Evolutionary conservation across 2,113 vertebrate genomes (phyloP).

Genomic region (Protobothrops flavoviridis): DNA sequence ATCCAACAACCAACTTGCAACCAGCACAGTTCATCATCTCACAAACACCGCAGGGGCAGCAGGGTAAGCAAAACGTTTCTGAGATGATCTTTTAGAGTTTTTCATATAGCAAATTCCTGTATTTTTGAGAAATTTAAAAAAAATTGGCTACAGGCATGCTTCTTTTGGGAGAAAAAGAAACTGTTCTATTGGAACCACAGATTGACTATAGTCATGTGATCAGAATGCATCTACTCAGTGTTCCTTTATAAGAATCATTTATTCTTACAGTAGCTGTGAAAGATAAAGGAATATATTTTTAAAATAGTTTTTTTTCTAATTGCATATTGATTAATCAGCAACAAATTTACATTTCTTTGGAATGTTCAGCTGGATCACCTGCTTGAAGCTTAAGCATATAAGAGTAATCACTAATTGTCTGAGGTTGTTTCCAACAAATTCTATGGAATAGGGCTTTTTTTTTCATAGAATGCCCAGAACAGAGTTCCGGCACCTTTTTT

Average conservation of each 20-base stretch:
- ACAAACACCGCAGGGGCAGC: slow-evolving; percentile 92
- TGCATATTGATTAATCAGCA: neutral
- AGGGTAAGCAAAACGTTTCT: slow-evolving; percentile 76
- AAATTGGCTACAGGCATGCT: neutral
- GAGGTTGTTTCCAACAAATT: neutral
- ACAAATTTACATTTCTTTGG: neutral
- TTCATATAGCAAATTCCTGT: neutral
- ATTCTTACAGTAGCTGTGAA: neutral
- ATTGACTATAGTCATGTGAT: neutral
- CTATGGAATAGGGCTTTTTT: neutral
- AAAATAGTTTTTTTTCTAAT: neutral
- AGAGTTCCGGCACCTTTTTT: too few species aligned
- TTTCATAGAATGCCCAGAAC: too few species aligned
- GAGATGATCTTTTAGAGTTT: neutral
- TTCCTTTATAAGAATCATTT: neutral
- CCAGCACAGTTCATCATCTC: slow-evolving; percentile 98
- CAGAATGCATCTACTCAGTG: neutral
- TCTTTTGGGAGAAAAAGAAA: neutral
- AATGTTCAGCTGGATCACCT: neutral
- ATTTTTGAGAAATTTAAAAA: neutral
- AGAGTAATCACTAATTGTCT: neutral
- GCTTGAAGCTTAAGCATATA: neutral
- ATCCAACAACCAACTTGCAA: slow-evolving; percentile 91
- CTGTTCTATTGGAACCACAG: neutral
- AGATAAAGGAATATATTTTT: neutral